These are phyloP conservation scores for Amia ocellicauda DNA, from an alignment of 2,113 vertebrate genomes.

Conservation along the genomic window DNA sequence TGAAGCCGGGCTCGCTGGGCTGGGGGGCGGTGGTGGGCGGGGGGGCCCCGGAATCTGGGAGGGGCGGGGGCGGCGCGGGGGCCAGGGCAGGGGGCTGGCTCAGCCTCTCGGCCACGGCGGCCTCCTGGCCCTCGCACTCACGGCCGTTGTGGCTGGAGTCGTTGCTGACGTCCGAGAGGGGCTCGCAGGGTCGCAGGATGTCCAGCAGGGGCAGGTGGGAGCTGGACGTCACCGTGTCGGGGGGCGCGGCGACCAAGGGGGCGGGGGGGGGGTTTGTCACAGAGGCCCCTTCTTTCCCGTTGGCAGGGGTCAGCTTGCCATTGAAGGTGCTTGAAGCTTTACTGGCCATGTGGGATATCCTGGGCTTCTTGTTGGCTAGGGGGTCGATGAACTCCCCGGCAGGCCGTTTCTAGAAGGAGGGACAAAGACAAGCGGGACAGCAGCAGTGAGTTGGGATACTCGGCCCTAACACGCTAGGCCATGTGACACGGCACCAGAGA, in stretches of 20 bases:
- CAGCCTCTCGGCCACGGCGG: conserved; percentile 57
- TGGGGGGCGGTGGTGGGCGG: conserved; percentile 38
- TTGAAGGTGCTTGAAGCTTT: conserved; percentile 74
- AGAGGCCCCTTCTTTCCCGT: conserved; percentile 62
- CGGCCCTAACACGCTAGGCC: no score
- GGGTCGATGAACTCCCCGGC: conserved; percentile 86
- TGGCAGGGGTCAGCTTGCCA: conserved; percentile 73
- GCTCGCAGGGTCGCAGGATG: conserved; percentile 75
- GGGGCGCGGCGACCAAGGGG: conserved; percentile 19
- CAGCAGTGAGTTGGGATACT: no score
- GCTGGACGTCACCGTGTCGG: conserved; percentile 49
- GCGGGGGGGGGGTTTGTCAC: conserved; percentile 28
- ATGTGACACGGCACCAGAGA: no score
- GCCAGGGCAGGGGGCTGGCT: conserved; percentile 48
- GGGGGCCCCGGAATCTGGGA: conserved; percentile 33
- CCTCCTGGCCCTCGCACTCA: conserved; percentile 75
- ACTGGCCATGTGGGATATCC: conserved; percentile 84
- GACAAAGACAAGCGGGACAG: not conserved
- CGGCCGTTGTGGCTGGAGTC: conserved; percentile 79
- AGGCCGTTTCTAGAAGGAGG: conserved; percentile 75
- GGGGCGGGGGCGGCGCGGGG: conserved; percentile 20
- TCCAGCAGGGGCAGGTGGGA: conserved; percentile 66
- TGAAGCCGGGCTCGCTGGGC: conserved; percentile 37
- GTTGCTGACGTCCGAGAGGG: conserved; percentile 83
- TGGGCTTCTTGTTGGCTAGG: conserved; percentile 83